Evolutionary conservation across 2,888 invertebrate genomes (phyloP), one percentile per base, ranked within the genome.

Genomic region (Argynnis bischoffii): DNA sequence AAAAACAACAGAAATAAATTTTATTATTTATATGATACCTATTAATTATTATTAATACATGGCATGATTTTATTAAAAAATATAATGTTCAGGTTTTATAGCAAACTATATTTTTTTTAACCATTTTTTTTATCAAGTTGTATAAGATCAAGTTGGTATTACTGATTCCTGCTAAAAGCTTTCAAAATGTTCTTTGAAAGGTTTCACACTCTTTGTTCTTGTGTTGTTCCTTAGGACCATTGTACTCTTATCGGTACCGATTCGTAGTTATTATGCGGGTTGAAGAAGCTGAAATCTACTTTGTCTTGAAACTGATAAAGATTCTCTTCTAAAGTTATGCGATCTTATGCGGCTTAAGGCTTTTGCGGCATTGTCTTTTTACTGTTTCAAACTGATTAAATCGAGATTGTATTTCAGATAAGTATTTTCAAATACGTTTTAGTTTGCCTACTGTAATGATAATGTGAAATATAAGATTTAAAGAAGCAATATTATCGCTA

Each of bases 241-340:
- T 87, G 85, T 85, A 74, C 77, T 76, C 79, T 86, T 88, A 87
- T 86, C 86, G 72, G 69, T 64, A 79, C 79, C 80, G 79, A 84
- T 84, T 85, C 65, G 57, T 83, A 83, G 83, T 84, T 82, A 83
- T 83, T 80, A 83, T 84, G 81, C 79, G 84, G 80, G 78, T 76
- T 54, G 60, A 59, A 41, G 59, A 64, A 55, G 55, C 51, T 64
- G 63, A 50, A 53, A 56, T 56, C 55, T 53, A 41, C 63, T 69
- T 59, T 54, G 55, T 54, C 16, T 48, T 50, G 55, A 57, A 61
- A 67, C 67, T 70, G 70, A 70, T 67, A 67, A 67, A 70, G 64
- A 65, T 67, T 59, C 50, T 56, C 46, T 53, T 4, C 61, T 55
- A 56, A 63, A 66, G 63, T 70, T 64, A 60, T 59, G 59, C 60